Base-by-base conservation (phyloP, 2,888 invertebrate genomes). In the Bugula neritina region DNA sequence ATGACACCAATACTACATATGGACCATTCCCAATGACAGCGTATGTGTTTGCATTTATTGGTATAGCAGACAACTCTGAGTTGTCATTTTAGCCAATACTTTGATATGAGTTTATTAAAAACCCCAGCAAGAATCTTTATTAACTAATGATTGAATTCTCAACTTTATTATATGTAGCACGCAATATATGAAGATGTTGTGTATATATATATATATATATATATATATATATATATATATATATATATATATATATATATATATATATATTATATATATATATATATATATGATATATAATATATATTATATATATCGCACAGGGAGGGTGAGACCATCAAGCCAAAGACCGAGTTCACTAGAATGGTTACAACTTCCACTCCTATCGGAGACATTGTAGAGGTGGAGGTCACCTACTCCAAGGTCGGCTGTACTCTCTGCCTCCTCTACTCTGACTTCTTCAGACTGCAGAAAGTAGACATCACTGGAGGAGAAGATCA, bases 261-360 rank as follows among this genome's bases (percentile, higher is more conserved):
- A 43, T 10, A 43, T 55, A 23, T 55, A 55, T 55, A 55, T 55
- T 23, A 55, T 55, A 10, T 52, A 52, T 10, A 52, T 52, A 52
- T 52, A 52, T 21, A 10, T 13, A n/a, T n/a, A n/a, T n/a, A n/a
- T n/a, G n/a, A n/a, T n/a, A n/a, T n/a, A n/a, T n/a, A n/a, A n/a
- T n/a, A 52, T 52, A n/a, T n/a, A n/a, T n/a, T n/a, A n/a, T n/a
- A n/a, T n/a, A n/a, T n/a, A n/a, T n/a, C 21, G 21, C 52, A 52
- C 25, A 73, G 35, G 69, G 78, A 78, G n/a, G 70, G 72, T 31
- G 73, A 73, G 0, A 72, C 75, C 23, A 74, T 79, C 21, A 55
- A 74, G 3, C 76, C 78, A 0, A 77, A 78, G 3, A 75, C 76
- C 23, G 77, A 75, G 0, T 78, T 78, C 70, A 75, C 74, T 2